Base-by-base conservation (phyloP, 2,888 invertebrate species). In the Amphipoea lucens region DNA sequence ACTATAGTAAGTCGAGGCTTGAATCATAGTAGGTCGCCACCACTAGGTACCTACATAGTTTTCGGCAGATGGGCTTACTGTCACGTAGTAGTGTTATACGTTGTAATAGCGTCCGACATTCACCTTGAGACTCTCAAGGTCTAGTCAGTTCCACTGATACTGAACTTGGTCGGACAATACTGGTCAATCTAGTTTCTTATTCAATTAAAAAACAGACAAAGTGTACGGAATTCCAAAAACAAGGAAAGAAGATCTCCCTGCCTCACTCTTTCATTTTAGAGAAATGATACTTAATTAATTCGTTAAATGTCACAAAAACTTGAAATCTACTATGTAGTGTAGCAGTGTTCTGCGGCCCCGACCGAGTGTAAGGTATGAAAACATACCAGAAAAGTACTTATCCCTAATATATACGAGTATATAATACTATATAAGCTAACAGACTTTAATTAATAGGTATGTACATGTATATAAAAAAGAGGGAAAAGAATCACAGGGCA, bases 61-160 rank as follows among this genome's bases (percentile, higher is more conserved):
- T 17, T 14, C 36, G 36, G 45, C 23, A 54, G 70, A 77, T 40
- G 67, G 54, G 17, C 11, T 40, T 2, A 0, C 42, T 51, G 29
- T 57, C 63, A 66, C 66, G 40, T 67, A 67, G n/a, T 11, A n/a
- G n/a, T n/a, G 6, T 29, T n/a, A 40, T 20, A 17, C 20, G 42
- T 29, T 14, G 54, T 68, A 68, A 69, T 69, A 80, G 54, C 54
- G 54, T 73, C 62, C 62, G 57, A 51, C 65, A 42, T 42, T 84
- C 51, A 66, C 85, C 76, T 81, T 81, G 71, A 74, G 7, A 36
- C 3, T 23, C 20, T 54, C 74, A 81, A 84, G 72, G 85, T 74
- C 63, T 2, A 20, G 11, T 40, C 54, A 40, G 29, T 65, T 29
- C 17, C 42, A 68, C 40, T 40, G 71, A 65, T n/a, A 68, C 9